Conservation (phyloP, 2,113 vertebrate species). For the Myotis brandtii region DNA sequence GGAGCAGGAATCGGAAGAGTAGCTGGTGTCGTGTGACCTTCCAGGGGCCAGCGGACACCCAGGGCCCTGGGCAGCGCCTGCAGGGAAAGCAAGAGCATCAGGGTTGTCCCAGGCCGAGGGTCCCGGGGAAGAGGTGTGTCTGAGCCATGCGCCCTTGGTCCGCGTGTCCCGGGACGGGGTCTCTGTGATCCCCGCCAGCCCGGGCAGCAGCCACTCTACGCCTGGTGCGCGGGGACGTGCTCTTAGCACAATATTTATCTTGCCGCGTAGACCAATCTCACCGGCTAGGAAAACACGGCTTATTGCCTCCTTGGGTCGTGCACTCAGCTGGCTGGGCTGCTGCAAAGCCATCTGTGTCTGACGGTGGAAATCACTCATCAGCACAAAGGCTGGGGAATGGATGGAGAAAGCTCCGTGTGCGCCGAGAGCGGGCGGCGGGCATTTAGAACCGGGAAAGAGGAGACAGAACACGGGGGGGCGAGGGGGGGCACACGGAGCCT, state of each 20-base stretch:
- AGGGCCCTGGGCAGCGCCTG: neutral
- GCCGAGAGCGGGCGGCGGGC: constrained; percentile 56
- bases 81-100: neutral
- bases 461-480: neutral
- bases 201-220: neutral
- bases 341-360: constrained; percentile 65
- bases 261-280: constrained; percentile 46
- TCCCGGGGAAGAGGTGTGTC: accelerated
- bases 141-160: accelerated
- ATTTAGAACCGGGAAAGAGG: constrained; percentile 12
- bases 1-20: neutral
- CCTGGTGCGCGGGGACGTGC: neutral
- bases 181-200: neutral
- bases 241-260: constrained; percentile 62
- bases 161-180: accelerated
- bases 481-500: neutral
- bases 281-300: constrained; percentile 70
- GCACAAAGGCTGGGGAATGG: constrained; percentile 65
- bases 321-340: constrained; percentile 55
- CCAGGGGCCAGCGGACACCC: neutral
- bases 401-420: constrained; percentile 68
- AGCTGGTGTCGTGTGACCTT: neutral
- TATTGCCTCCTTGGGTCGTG: constrained; percentile 52
- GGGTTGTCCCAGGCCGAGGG: neutral
- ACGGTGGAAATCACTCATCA: constrained; percentile 67